Conservation (phyloP, 2,113 vertebrate species). For the Seriola aureovittata region DNA sequence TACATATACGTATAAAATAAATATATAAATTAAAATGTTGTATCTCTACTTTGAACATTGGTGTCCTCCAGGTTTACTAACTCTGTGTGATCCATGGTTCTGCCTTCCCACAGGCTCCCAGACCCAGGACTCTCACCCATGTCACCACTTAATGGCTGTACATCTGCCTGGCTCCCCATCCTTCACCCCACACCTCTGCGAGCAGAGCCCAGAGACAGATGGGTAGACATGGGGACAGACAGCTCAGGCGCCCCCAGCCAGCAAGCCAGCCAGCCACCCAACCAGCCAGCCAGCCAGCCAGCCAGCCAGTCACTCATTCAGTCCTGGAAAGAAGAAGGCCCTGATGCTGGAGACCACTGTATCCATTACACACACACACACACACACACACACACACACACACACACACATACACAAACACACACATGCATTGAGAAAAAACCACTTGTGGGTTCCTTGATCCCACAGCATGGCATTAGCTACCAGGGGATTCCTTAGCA, state of each 20-base stretch:
- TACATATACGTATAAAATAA: background rate
- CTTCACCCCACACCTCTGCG: constrained; percentile 83
- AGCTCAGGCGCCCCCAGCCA: constrained; percentile 60
- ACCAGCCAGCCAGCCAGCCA: constrained; percentile 33
- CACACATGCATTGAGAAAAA: background rate
- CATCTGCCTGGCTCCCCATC: constrained; percentile 83
- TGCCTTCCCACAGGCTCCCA: constrained; percentile 45
- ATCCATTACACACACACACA: constrained; percentile 71
- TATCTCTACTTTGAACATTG: background rate
- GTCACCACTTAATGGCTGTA: constrained; percentile 78
- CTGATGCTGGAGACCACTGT: constrained; percentile 48
- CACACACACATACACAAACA: constrained; percentile 41
- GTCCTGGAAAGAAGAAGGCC: constrained; percentile 50
- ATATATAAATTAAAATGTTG: background rate
- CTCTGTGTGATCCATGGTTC: constrained; percentile 4
- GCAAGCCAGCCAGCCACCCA: constrained; percentile 36
- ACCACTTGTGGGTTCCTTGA: constrained; percentile 20
- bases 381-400: constrained; percentile 59
- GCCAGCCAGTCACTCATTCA: constrained; percentile 39
- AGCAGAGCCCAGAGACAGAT: constrained; percentile 69
- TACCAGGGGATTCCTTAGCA: constrained; percentile 66
- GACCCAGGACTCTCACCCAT: constrained; percentile 63
- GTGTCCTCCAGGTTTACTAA: constrained; percentile 31
- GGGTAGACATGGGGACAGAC: constrained; percentile 81
- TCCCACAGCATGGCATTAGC: constrained; percentile 36